Conservation (phyloP, 2,113 vertebrate genomes). For the Diadophis punctatus region DNA sequence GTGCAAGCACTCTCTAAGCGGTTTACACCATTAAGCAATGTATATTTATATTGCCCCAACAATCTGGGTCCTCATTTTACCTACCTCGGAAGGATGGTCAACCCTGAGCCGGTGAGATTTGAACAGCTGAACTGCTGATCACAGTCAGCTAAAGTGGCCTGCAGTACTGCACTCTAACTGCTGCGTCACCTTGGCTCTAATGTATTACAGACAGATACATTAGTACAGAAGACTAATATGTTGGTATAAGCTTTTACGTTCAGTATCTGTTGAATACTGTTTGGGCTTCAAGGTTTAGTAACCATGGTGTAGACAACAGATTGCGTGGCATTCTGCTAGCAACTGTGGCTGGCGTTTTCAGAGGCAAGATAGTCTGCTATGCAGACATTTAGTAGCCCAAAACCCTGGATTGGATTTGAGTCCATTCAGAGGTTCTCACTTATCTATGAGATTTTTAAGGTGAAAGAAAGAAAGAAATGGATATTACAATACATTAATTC, state of each 20-base stretch:
- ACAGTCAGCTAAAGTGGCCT: too few relatives aligned
- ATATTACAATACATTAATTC: background rate
- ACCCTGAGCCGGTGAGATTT: too few relatives aligned
- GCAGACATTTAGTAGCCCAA: background rate
- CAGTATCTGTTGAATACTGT: background rate
- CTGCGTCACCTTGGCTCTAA: too few relatives aligned
- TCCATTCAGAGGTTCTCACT: background rate
- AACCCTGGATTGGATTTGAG: background rate
- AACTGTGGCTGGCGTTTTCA: background rate
- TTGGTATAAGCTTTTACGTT: background rate
- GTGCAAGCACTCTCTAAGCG: too few relatives aligned
- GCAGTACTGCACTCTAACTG: too few relatives aligned
- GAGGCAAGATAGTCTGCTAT: background rate
- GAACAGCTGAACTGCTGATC: too few relatives aligned
- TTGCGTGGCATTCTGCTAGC: background rate
- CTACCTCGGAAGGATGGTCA: too few relatives aligned
- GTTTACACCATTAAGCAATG: too few relatives aligned
- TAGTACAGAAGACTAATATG: background rate
- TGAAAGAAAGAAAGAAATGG: background rate
- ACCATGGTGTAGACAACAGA: background rate
- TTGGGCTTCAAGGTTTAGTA: background rate
- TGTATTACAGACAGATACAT: background rate
- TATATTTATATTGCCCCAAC: too few relatives aligned
- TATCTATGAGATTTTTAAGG: background rate
- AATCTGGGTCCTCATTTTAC: too few relatives aligned